A percentile compares a stretch with the other conserved stretches of the same genome.
Conservation (phyloP, 2,113 vertebrate genomes). For the Recurvirostra avosetta region DNA sequence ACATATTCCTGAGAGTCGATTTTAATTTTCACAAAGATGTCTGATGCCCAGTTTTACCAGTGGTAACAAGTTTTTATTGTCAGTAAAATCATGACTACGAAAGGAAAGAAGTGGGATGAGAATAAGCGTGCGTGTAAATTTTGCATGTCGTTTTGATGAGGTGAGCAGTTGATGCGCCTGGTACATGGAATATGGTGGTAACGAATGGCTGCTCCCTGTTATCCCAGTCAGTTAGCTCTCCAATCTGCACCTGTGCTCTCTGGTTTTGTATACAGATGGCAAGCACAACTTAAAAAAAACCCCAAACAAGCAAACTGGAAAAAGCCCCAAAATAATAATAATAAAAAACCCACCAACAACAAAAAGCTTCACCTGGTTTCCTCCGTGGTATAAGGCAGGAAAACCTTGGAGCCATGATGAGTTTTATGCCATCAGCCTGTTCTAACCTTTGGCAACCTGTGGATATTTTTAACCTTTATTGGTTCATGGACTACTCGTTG, state of each 20-base stretch:
- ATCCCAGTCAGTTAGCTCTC: neutral
- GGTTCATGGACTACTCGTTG: neutral
- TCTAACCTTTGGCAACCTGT: neutral
- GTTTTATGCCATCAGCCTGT: neutral
- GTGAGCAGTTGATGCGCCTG: fast-evolving
- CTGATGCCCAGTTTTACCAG: neutral
- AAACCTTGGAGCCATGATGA: neutral
- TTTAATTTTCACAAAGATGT: neutral
- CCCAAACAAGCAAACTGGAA: neutral
- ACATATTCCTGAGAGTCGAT: neutral
- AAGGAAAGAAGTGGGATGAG: neutral
- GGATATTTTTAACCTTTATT: neutral
- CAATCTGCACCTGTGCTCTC: neutral
- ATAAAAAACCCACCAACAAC: neutral
- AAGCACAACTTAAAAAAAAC: neutral
- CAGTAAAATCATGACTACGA: neutral
- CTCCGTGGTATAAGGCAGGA: neutral
- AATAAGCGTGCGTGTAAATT: neutral
- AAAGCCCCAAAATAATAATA: too few species aligned
- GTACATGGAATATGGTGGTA: neutral
- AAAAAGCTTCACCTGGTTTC: neutral
- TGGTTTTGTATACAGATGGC: neutral
- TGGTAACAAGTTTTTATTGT: neutral
- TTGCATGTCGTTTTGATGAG: neutral
- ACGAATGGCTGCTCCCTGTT: neutral